These are phyloP conservation scores for Globia sparganii DNA, from an alignment of 2,888 invertebrate species.

Conservation along the genomic window DNA sequence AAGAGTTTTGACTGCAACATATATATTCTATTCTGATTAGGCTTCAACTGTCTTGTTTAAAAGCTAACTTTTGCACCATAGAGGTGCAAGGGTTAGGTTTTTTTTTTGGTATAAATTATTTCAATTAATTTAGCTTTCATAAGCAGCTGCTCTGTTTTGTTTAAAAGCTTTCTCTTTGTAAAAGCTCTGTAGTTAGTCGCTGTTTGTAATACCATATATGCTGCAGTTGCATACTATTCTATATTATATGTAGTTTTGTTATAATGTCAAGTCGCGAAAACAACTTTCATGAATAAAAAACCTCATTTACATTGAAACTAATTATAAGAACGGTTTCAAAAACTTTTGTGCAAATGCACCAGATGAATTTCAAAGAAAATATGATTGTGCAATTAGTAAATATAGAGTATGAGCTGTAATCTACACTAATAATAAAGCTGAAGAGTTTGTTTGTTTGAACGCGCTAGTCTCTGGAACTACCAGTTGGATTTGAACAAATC, in stretches of 20 bases:
- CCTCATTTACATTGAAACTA: conserved; percentile 29
- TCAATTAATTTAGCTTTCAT: background rate
- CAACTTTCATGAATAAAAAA: conserved; percentile 30
- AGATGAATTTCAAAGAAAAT: conserved; percentile 45
- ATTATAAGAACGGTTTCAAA: conserved; percentile 38
- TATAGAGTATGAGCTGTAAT: conserved; percentile 32
- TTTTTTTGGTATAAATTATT: background rate
- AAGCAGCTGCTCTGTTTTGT: background rate
- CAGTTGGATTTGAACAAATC: background rate
- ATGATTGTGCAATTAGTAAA: conserved; percentile 64
- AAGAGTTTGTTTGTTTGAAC: background rate
- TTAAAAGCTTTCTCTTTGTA: background rate
- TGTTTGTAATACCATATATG: background rate
- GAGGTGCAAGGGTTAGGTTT: too few species aligned
- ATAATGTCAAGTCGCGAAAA: conserved; percentile 19
- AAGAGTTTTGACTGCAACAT: too few species aligned
- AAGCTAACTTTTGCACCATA: background rate
- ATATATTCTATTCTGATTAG: background rate
- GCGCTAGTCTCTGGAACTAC: background rate
- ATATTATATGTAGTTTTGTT: background rate
- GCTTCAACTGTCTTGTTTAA: background rate
- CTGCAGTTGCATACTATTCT: conserved; percentile 10
- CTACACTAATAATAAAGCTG: background rate
- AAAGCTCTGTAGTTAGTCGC: conserved; percentile 10
- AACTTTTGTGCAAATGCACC: conserved; percentile 33